A percentile compares a stretch with the other conserved stretches of the same genome.
These are phyloP conservation scores for Alaudala cheleensis DNA, from an alignment of 2,113 vertebrate genomes.

Conservation along the genomic window DNA sequence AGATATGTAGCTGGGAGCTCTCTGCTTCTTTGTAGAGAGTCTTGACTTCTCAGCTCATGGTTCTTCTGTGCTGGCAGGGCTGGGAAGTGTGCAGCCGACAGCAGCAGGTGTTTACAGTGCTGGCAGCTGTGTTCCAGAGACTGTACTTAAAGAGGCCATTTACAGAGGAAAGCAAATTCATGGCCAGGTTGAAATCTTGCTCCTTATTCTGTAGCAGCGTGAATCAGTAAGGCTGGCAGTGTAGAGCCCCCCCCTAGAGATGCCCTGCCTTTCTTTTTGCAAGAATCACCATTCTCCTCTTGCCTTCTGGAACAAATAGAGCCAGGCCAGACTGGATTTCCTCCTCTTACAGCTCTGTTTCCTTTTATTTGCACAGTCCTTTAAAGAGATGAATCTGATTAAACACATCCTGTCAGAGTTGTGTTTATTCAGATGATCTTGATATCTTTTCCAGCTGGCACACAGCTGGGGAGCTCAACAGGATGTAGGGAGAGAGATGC, in stretches of 20 bases:
- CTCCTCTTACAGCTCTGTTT: rapidly evolving
- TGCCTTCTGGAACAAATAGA: background rate
- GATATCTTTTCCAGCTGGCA: background rate
- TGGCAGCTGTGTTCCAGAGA: background rate
- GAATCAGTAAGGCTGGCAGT: background rate
- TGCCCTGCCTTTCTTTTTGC: background rate
- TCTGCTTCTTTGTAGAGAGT: background rate
- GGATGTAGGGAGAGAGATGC: background rate
- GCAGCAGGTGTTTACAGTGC: background rate
- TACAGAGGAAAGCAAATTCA: background rate
- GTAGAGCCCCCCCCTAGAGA: background rate
- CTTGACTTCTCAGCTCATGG: background rate
- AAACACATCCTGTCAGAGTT: background rate
- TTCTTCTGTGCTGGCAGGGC: background rate
- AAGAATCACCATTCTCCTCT: background rate
- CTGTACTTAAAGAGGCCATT: background rate
- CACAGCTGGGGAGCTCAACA: background rate
- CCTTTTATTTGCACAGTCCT: background rate
- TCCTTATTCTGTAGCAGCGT: background rate
- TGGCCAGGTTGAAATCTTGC: background rate
- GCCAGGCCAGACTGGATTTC: background rate
- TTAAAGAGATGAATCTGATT: background rate
- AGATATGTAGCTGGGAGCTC: background rate
- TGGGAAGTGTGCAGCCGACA: background rate
- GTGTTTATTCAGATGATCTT: background rate